Evolutionary conservation across 2,888 invertebrate species (phyloP), one percentile per base, ranked within the genome.

Genomic region (Microplitis deprimator): DNA sequence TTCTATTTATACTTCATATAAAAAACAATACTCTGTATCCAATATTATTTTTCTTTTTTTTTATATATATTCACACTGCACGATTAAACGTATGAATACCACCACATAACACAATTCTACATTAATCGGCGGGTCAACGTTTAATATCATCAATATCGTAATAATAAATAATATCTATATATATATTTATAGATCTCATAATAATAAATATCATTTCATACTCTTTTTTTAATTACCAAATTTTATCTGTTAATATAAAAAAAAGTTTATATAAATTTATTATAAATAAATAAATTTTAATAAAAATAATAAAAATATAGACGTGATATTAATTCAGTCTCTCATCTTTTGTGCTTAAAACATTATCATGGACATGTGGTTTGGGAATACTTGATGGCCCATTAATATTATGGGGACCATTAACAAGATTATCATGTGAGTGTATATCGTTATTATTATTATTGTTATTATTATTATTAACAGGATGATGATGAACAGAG

Each of bases 1-100:
- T 89, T 84, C 88, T 89, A 89, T 89, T 81, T 89, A 87, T 89
- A 89, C 89, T 89, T 89, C 88, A 89, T 90, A 90, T 89, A 90
- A 90, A 50, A 73, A 89, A 90, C 89, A 89, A 90, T 89, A 89
- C 88, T 90, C 89, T 90, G 86, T 88, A 87, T 89, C 83, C 87
- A 88, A 79, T 79, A 87, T 86, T 87, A 50, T 50, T 50, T 50
- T 50, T 62, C n/a, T 29, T 50, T 62, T 62, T 62, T 62, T 62
- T 16, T 16, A 62, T 62, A 62, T 87, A 89, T 89, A 89, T 90
- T 90, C 89, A 90, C 89, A 89, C 88, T 85, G 87, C 86, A 88
- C 87, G 87, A 85, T 89, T 89, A 89, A 86, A 86, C 82, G 87
- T 86, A 87, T 87, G 86, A 86, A 87, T 86, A 87, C 85, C 87